These are phyloP conservation scores for Rissa tridactyla DNA, from an alignment of 2,113 vertebrate genomes.

Conservation along the genomic window DNA sequence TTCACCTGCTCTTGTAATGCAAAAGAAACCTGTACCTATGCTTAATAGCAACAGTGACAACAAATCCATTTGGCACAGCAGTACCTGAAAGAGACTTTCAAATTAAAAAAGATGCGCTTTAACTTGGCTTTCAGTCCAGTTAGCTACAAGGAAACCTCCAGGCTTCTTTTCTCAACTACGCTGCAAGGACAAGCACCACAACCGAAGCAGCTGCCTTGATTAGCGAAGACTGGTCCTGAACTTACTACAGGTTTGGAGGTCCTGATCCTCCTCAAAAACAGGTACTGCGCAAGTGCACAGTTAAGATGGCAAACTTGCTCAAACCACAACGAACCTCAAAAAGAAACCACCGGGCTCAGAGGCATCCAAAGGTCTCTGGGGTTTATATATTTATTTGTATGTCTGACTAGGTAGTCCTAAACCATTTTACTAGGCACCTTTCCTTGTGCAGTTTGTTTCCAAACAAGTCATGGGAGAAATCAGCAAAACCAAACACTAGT, in stretches of 20 bases:
- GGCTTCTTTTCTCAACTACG: not conserved
- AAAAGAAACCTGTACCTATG: not conserved
- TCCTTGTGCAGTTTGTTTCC: not conserved
- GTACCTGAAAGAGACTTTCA: not conserved
- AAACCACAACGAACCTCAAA: not conserved
- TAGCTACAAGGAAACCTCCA: not conserved
- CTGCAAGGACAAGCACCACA: not conserved
- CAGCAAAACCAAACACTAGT: not conserved
- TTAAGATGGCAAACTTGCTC: not conserved
- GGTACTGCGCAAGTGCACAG: too few species aligned
- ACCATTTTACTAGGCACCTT: not conserved
- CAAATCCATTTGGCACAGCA: not conserved
- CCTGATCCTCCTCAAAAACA: not conserved
- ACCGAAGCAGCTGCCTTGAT: not conserved
- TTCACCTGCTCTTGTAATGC: not conserved
- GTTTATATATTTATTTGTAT: not conserved
- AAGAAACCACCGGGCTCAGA: not conserved
- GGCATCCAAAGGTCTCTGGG: not conserved
- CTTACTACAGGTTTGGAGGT: not conserved
- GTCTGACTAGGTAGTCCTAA: not conserved
- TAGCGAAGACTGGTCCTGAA: not conserved
- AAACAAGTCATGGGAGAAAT: not conserved
- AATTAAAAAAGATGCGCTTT: not conserved
- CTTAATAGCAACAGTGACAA: not conserved
- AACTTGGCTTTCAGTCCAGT: not conserved